These are phyloP conservation scores for Tenthredo scrophulariae DNA, from an alignment of 2,888 invertebrate genomes.

Conservation along the genomic window DNA sequence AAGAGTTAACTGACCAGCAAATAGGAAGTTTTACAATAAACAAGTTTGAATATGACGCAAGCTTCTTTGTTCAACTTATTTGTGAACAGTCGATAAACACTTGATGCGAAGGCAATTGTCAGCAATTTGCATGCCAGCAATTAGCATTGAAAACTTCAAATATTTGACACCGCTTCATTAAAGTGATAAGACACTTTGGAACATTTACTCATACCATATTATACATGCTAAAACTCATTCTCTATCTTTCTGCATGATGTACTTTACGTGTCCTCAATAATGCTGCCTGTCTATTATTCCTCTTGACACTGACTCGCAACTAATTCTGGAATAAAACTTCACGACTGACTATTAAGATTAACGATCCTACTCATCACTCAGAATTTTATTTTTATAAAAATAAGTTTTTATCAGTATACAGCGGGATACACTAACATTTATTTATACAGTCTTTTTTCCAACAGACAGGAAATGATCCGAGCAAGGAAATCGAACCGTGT, in stretches of 20 bases:
- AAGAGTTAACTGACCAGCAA: slow-evolving; percentile 48
- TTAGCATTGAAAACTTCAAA: slow-evolving; percentile 55
- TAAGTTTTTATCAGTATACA: neutral
- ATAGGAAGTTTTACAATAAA: slow-evolving; percentile 40
- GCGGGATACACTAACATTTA: neutral
- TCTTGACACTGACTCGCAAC: slow-evolving; percentile 13
- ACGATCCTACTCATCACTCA: slow-evolving; percentile 4
- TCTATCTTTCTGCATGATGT: slow-evolving; percentile 38
- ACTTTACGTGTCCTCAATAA: slow-evolving; percentile 32
- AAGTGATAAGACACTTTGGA: slow-evolving; percentile 50
- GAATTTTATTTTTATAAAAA: neutral
- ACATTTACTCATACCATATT: slow-evolving; percentile 33
- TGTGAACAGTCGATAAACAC: slow-evolving; percentile 58
- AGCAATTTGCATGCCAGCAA: slow-evolving; percentile 54
- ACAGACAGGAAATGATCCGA: slow-evolving; percentile 68
- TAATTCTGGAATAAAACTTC: neutral
- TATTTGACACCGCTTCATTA: slow-evolving; percentile 58
- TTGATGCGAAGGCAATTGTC: slow-evolving; percentile 56
- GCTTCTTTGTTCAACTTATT: slow-evolving; percentile 60
- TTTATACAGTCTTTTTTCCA: slow-evolving; percentile 44
- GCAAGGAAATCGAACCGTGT: slow-evolving; percentile 69
- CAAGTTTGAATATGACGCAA: slow-evolving; percentile 56
- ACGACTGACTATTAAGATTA: neutral
- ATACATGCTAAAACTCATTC: slow-evolving; percentile 16
- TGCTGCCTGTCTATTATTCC: slow-evolving; percentile 24